A percentile compares a stretch with the other conserved stretches of the same genome.
Evolutionary conservation across 1,140 invertebrate species (phyloP).

Genomic region (Atta colombica): DNA sequence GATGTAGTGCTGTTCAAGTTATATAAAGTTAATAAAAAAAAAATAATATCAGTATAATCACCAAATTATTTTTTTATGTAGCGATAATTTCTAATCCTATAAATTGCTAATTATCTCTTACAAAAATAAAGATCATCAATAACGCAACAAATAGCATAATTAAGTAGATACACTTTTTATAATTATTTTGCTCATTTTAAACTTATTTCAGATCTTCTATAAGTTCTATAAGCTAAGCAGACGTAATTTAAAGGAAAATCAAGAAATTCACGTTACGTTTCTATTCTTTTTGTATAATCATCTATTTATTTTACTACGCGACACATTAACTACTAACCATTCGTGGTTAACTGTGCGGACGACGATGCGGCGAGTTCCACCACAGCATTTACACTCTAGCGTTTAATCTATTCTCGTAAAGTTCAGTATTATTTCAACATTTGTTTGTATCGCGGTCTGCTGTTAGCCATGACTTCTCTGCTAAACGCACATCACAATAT

Average conservation of each 20-base stretch:
- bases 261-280: slow-evolving; percentile 24
- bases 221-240: too few relatives aligned
- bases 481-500: not conserved
- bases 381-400: slow-evolving; percentile 24
- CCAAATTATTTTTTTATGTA: not conserved
- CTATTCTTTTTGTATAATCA: not conserved
- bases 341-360: slow-evolving; percentile 19
- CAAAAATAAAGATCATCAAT: not conserved
- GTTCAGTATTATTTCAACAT: slow-evolving; percentile 60
- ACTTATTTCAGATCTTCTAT: not conserved
- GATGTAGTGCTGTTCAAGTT: too few relatives aligned
- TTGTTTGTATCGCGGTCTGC: not conserved
- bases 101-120: not conserved
- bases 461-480: not conserved
- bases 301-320: slow-evolving; percentile 33
- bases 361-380: slow-evolving; percentile 39
- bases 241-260: not conserved
- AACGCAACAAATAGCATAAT: not conserved
- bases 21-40: not conserved
- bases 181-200: slow-evolving; percentile 9
- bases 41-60: not conserved
- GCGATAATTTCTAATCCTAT: not conserved
- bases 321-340: slow-evolving; percentile 11
- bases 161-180: not conserved
- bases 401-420: slow-evolving; percentile 54